Percentiles rank a stretch among this genome's conserved stretches.
These are phyloP conservation scores for Brachypteracias leptosomus DNA, from an alignment of 2,113 vertebrate genomes.

Conservation along the genomic window DNA sequence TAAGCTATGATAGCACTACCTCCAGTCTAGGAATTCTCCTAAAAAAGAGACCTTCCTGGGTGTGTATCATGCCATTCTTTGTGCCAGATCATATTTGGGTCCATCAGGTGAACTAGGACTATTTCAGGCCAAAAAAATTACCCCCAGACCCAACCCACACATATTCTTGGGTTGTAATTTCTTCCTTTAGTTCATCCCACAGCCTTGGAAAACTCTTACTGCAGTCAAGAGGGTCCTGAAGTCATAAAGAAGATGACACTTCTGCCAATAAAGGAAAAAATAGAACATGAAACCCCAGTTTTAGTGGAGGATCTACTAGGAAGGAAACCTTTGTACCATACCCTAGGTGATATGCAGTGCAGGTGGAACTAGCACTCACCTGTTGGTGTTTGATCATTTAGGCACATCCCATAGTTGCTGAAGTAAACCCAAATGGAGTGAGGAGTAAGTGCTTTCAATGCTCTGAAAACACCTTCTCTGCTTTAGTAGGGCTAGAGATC, in stretches of 20 bases:
- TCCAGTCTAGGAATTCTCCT: not conserved
- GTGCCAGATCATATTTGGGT: not conserved
- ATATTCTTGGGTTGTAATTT: not conserved
- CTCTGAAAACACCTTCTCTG: not conserved
- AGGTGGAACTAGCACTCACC: not conserved
- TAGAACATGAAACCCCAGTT: not conserved
- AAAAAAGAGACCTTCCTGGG: not conserved
- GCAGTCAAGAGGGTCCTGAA: not conserved
- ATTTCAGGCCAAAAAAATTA: not conserved
- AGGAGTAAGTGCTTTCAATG: not conserved
- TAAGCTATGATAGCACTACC: not conserved
- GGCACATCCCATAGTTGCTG: not conserved
- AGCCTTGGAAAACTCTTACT: not conserved
- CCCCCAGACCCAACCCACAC: accelerated
- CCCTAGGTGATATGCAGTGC: not conserved
- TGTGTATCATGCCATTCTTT: not conserved
- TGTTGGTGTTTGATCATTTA: not conserved
- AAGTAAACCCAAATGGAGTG: not conserved
- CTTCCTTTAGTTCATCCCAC: not conserved
- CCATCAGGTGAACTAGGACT: not conserved
- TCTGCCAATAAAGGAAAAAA: not conserved
- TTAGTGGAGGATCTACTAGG: not conserved
- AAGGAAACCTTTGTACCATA: not conserved
- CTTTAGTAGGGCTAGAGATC: not conserved
- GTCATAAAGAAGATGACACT: not conserved